Percentiles rank a stretch among this genome's conserved stretches.
Evolutionary conservation across 1,140 invertebrate species (phyloP).

Genomic region (Drosophila miranda): DNA sequence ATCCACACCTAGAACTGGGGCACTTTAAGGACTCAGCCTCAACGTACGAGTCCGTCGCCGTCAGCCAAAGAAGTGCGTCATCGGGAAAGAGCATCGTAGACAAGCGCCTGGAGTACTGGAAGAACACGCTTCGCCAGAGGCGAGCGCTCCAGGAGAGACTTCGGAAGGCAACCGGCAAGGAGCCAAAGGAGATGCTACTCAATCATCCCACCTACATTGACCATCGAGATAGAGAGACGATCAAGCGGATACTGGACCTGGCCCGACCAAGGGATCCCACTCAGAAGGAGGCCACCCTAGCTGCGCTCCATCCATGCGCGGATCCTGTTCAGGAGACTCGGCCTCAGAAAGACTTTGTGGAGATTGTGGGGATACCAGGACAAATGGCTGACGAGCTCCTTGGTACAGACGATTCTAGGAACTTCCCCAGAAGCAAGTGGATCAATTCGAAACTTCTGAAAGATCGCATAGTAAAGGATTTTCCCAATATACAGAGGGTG

Average conservation of each 20-base stretch:
- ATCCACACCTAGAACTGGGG: no score
- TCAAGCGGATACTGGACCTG: slow-evolving; percentile 35
- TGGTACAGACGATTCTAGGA: neutral
- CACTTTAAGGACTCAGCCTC: no score
- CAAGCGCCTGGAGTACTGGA: slow-evolving; percentile 67
- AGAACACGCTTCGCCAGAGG: slow-evolving; percentile 49
- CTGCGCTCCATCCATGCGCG: no score
- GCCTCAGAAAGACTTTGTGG: neutral
- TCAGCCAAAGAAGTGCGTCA: no score
- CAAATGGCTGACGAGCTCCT: neutral
- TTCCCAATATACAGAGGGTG: slow-evolving; percentile 22
- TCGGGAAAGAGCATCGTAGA: slow-evolving; percentile 37
- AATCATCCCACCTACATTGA: slow-evolving; percentile 26
- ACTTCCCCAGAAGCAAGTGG: slow-evolving; percentile 8
- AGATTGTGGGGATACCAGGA: slow-evolving; percentile 7
- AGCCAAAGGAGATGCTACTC: slow-evolving; percentile 26
- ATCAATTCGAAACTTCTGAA: neutral
- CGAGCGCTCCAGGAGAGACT: slow-evolving; percentile 37
- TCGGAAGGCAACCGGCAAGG: slow-evolving; percentile 13
- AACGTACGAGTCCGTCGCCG: no score
- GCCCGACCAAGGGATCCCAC: slow-evolving; percentile 2
- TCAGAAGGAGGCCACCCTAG: neutral
- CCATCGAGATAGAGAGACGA: slow-evolving; percentile 19
- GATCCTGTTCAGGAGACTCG: neutral
- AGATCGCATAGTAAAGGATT: neutral